Conservation (phyloP, 1,140 invertebrate genomes). For the Drosophila novamexicana region DNA sequence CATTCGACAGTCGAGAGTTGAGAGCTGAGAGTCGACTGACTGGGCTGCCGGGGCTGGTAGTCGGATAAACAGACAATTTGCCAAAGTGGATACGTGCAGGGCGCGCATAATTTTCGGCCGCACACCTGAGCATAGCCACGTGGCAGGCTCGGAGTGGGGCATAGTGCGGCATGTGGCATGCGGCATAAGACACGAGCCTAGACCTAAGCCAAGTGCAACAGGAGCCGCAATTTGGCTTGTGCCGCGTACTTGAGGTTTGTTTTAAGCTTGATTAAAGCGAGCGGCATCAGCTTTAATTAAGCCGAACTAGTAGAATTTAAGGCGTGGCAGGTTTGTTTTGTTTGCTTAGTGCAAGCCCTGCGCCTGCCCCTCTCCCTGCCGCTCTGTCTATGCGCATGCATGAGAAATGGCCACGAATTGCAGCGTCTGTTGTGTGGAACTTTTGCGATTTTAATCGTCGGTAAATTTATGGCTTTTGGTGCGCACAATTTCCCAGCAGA, state of each 20-base stretch:
- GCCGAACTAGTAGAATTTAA: too few species aligned
- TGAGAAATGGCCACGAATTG: slow-evolving; percentile 24
- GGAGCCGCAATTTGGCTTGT: slow-evolving; percentile 25
- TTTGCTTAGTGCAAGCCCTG: too few species aligned
- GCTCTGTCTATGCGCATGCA: slow-evolving; percentile 5
- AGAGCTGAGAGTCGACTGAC: slow-evolving; percentile 33
- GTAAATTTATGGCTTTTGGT: slow-evolving; percentile 70
- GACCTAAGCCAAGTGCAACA: slow-evolving; percentile 52
- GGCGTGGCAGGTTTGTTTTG: too few species aligned
- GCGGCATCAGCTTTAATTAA: too few species aligned
- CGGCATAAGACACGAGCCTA: slow-evolving; percentile 15
- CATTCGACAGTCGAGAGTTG: slow-evolving; percentile 41
- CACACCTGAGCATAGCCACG: slow-evolving; percentile 59
- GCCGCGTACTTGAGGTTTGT: slow-evolving; percentile 13
- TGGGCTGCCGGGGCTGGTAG: slow-evolving; percentile 58
- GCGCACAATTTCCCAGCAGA: slow-evolving; percentile 68
- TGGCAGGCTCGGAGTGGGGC: neutral
- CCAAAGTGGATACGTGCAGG: slow-evolving; percentile 78
- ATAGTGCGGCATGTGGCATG: too few species aligned
- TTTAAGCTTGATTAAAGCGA: neutral
- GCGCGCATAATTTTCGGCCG: slow-evolving; percentile 70
- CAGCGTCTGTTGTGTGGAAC: slow-evolving; percentile 42
- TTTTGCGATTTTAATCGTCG: slow-evolving; percentile 79
- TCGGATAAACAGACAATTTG: slow-evolving; percentile 82
- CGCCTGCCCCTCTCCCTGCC: neutral